Evolutionary conservation across 2,888 invertebrate genomes (phyloP).

Genomic region (Euplexia lucipara): DNA sequence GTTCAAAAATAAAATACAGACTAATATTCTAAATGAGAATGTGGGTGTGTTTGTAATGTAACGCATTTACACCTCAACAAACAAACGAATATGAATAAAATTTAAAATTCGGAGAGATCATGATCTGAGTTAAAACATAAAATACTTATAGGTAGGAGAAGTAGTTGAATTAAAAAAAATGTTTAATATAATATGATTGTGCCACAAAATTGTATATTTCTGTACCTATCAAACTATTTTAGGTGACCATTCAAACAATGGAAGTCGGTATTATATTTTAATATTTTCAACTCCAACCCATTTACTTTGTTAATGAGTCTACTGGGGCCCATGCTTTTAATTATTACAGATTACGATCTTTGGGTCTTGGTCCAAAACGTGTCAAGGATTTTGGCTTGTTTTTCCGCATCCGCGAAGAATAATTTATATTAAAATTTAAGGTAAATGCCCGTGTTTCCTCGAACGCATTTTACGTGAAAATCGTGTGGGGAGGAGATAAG

Average conservation of each 20-base stretch:
- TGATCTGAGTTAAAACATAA: no score
- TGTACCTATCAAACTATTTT: constrained; percentile 4
- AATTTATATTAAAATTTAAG: constrained; percentile 18
- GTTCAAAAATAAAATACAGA: no score
- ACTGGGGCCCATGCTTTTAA: constrained; percentile 23
- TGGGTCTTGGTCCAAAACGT: constrained; percentile 5
- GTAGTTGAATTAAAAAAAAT: no score
- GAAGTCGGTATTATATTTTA: constrained; percentile 2
- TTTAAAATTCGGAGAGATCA: no score
- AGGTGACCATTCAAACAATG: constrained; percentile 17
- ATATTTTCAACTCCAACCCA: constrained; percentile 18
- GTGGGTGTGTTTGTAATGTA: no score
- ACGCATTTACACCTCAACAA: no score
- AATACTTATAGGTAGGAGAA: no score
- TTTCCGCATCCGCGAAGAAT: neutral
- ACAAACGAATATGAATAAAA: no score
- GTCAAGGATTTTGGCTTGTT: constrained; percentile 1
- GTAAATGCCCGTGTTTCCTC: neutral
- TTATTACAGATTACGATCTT: constrained; percentile 30
- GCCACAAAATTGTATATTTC: constrained; percentile 6
- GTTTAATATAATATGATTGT: no score
- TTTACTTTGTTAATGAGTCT: constrained; percentile 28
- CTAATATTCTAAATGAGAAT: no score
- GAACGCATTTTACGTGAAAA: neutral
- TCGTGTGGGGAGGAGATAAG: neutral